These are phyloP conservation scores for Hylaea fasciaria DNA, from an alignment of 2,888 invertebrate genomes.

Conservation along the genomic window DNA sequence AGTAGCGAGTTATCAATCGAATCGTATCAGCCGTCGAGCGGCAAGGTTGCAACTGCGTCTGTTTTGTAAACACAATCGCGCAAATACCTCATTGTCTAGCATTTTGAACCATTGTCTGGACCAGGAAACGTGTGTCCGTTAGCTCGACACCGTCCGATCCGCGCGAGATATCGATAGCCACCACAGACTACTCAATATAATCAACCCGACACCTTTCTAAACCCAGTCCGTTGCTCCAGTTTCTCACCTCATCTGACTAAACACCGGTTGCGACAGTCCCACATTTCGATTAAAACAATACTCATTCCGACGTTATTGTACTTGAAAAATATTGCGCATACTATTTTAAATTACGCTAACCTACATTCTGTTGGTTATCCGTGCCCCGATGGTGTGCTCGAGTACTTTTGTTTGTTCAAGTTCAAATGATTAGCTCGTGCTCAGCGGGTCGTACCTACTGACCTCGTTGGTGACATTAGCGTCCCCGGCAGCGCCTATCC, in stretches of 20 bases:
- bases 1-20: conserved; percentile 11
- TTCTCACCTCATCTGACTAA: conserved; percentile 52
- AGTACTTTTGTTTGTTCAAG: conserved; percentile 61
- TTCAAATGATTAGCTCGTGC: conserved; percentile 55
- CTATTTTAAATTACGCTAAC: conserved; percentile 48
- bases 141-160: conserved; percentile 27
- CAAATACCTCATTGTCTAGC: conserved; percentile 57
- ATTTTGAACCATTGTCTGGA: conserved; percentile 56
- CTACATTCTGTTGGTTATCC: conserved; percentile 41
- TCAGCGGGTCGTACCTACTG: conserved; percentile 63
- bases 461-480: conserved; percentile 71
- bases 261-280: conserved; percentile 44
- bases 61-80: conserved; percentile 62
- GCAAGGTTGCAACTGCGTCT: conserved; percentile 58
- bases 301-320: conserved; percentile 29
- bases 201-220: conserved; percentile 47
- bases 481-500: conserved; percentile 57
- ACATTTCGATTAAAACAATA: conserved; percentile 49
- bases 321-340: conserved; percentile 36
- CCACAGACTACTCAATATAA: conserved; percentile 35
- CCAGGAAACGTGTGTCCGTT: conserved; percentile 57
- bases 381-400: conserved; percentile 52
- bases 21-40: conserved; percentile 33
- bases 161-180: conserved; percentile 24
- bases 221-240: conserved; percentile 44